Percentiles rank a stretch among this genome's conserved stretches.
phyloP scores from a whole-genome alignment of 2,797 vertebrate genomes.

The Danio jaintianensis region DNA sequence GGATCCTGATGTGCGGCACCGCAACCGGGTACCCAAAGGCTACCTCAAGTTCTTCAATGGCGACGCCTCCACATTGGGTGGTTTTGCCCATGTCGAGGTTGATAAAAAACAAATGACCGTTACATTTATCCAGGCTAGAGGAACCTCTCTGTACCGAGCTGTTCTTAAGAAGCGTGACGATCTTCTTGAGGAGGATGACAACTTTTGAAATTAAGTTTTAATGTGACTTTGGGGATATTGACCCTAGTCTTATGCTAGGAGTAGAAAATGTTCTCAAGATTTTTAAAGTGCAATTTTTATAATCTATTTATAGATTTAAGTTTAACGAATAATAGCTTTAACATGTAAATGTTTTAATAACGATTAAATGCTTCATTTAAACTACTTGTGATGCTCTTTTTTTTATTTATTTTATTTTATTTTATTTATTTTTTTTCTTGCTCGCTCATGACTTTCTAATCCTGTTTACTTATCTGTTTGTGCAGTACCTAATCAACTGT shows the following conservation, averaged over 20 bases:
- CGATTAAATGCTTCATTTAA: slow-evolving; percentile 22
- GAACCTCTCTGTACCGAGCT: slow-evolving; percentile 87
- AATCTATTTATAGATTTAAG: background rate
- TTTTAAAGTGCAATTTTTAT: background rate
- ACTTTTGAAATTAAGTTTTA: background rate
- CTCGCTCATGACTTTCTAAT: no score
- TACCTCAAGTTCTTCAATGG: slow-evolving; percentile 90
- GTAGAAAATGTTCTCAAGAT: background rate
- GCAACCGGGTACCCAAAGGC: slow-evolving; percentile 78
- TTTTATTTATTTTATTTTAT: no score
- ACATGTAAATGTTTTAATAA: background rate
- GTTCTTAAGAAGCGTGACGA: slow-evolving; percentile 75
- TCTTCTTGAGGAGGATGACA: background rate
- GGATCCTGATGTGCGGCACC: slow-evolving; percentile 81
- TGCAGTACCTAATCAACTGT: no score
- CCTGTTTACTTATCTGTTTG: no score
- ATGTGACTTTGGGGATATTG: background rate
- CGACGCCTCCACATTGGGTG: slow-evolving; percentile 79
- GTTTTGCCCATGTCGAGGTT: slow-evolving; percentile 87
- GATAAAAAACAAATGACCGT: slow-evolving; percentile 77
- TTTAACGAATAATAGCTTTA: slow-evolving; percentile 29
- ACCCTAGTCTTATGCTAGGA: background rate
- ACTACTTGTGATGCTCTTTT: no score
- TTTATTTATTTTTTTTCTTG: no score
- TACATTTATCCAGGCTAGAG: slow-evolving; percentile 87